Evolutionary conservation across 2,888 invertebrate species (phyloP), one percentile per base, ranked within the genome.

Genomic region (Drymonia ruficornis): DNA sequence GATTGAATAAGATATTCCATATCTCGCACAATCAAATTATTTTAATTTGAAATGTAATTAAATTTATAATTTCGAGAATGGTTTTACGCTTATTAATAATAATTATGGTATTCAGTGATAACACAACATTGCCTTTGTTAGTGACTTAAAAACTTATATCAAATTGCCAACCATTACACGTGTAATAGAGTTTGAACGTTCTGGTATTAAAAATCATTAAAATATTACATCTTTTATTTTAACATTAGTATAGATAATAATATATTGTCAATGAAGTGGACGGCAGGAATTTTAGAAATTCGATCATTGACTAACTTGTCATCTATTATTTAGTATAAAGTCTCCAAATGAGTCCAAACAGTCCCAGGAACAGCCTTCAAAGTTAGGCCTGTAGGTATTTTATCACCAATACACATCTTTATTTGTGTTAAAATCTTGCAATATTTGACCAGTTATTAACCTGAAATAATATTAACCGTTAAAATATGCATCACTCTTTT

Each of bases 331-430:
- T 23, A 23, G 4, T 2, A 23, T 23, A 23, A 23, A 2, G 7
- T 1, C 3, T 23, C 3, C 23, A 23, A 23, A 23, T 2, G n/a
- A 23, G 6, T 23, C 23, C 23, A 6, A 23, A 23, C 23, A 23
- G 23, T 23, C 7, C 7, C 23, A 6, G 2, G 5, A 23, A 23
- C 23, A 23, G 5, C 23, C 23, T 23, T 23, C 5, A 2, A 23
- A 23, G 23, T 23, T 23, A 23, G 2, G 23, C 5, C 5, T 23
- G 23, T 23, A 4, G 23, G 23, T 23, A n/a, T n/a, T 31, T 31
- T 3, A 42, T 93, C 79, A 96, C 96, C 96, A 96, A 79, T 94
- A 94, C 18, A 95, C 86, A 71, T 95, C 94, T 80, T 95, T 96
- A 72, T 95, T 96, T 38, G 93, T 87, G 49, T 93, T 87, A 29